Evolutionary conservation across 1,140 invertebrate genomes (phyloP), one percentile per base, ranked within the genome.

Genomic region (Hylyphantes graminicola): DNA sequence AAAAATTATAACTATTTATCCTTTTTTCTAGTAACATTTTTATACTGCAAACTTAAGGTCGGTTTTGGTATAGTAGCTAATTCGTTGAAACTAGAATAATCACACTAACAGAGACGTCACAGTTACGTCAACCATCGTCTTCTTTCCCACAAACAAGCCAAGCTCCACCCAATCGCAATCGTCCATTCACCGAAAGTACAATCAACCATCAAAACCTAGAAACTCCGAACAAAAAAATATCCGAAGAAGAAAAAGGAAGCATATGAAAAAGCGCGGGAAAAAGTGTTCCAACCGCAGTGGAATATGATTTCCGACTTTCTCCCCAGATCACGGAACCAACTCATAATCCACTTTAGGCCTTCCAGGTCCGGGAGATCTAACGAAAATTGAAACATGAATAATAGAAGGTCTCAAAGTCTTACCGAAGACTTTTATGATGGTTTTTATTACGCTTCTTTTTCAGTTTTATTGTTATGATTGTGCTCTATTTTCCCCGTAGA

Each of bases 351-450:
- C 77, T 79, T 68, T 21, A 55, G 19, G 35, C 11, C 51, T 17
- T n/a, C 77, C 19, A 15, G 53, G 35, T 35, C 35, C 17, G 19
- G 4, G 54, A 79, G 77, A 65, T 79, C 51, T 79, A 79, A 59
- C 77, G 65, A 79, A 68, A 79, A 79, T 68, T 79, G 77, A 79
- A 79, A 79, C 65, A 79, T 79, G 65, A 79, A 79, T 79, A 79
- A 79, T 79, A 79, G 77, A 79, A 51, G 50, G 17, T 57, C 61
- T 79, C 64, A 79, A 68, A 68, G 64, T 68, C 77, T 68, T 68
- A 79, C 65, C 77, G 53, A 50, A 21, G 64, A 65, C 48, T 79
- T 79, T 79, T 79, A 79, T 79, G 77, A 79, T 65, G 64, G 65
- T 53, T 79, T 79, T 79, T 79, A 79, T 79, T 79, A 65, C 64